phyloP scores from a whole-genome alignment of 2,888 invertebrate genomes.

The Bhutanitis thaidina region DNA sequence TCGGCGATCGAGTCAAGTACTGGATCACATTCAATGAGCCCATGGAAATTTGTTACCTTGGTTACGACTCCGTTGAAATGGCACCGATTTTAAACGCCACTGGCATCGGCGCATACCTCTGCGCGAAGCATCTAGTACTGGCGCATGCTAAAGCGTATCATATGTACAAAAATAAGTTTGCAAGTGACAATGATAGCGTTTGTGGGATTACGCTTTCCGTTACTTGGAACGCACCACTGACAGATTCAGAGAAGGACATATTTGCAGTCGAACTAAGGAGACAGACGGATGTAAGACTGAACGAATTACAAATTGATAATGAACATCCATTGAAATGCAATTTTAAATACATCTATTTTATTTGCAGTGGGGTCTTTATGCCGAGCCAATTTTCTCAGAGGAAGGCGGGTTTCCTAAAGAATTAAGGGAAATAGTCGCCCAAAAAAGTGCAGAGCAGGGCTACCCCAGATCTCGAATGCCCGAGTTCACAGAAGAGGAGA shows the following conservation, averaged over 20 bases:
- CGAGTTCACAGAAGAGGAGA: constrained; percentile 42
- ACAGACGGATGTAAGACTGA: constrained; percentile 32
- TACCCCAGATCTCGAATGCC: constrained; percentile 40
- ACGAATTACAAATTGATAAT: no score
- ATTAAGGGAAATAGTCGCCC: constrained; percentile 57
- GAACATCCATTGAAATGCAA: no score
- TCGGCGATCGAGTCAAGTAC: constrained; percentile 52
- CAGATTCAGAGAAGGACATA: constrained; percentile 45
- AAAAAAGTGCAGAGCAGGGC: constrained; percentile 42
- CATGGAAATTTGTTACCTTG: constrained; percentile 33
- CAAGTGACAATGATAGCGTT: constrained; percentile 29
- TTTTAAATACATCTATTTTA: neutral
- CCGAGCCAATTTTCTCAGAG: constrained; percentile 67
- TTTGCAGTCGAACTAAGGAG: constrained; percentile 43
- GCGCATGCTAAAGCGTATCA: constrained; percentile 67
- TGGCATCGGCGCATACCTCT: constrained; percentile 55
- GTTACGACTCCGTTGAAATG: constrained; percentile 44
- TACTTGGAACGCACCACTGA: constrained; percentile 43
- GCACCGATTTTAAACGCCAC: constrained; percentile 39
- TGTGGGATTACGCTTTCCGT: constrained; percentile 40
- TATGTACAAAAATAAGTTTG: constrained; percentile 54
- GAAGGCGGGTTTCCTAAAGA: constrained; percentile 75
- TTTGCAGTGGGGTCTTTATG: constrained; percentile 62
- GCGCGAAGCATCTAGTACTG: constrained; percentile 49
- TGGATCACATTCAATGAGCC: constrained; percentile 78